These are phyloP conservation scores for Anas bahamensis DNA, from an alignment of 2,797 vertebrate genomes.

Conservation along the genomic window DNA sequence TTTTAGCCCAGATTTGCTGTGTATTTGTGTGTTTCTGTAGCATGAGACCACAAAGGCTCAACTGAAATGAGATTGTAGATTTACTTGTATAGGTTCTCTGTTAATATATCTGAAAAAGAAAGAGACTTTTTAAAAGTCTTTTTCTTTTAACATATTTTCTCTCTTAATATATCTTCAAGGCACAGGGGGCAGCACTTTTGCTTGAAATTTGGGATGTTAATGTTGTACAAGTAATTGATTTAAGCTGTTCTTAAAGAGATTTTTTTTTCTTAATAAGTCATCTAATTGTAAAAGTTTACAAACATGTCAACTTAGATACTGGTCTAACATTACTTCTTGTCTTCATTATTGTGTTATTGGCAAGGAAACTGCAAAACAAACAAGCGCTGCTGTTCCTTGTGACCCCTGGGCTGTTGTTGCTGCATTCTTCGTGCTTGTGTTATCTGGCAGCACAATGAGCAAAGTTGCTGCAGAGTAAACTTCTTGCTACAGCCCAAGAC, in stretches of 20 bases:
- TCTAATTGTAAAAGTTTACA: not conserved
- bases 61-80: not conserved
- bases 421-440: not conserved
- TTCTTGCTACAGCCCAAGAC: not conserved
- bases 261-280: not conserved
- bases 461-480: not conserved
- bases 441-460: not conserved
- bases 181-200: not conserved
- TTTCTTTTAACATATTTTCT: not conserved
- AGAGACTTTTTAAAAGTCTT: too few species aligned
- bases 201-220: not conserved
- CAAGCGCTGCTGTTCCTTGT: accelerated
- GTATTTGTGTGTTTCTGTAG: not conserved
- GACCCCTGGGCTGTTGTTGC: not conserved
- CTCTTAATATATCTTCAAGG: not conserved
- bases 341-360: not conserved
- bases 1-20: not conserved
- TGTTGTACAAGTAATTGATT: not conserved
- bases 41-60: not conserved
- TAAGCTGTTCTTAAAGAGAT: not conserved
- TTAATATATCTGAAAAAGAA: not conserved
- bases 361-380: not conserved
- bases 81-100: not conserved
- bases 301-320: not conserved
- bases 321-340: not conserved